Evolutionary conservation across 1,140 invertebrate species (phyloP).

Genomic region (Psilanteris sp.): DNA sequence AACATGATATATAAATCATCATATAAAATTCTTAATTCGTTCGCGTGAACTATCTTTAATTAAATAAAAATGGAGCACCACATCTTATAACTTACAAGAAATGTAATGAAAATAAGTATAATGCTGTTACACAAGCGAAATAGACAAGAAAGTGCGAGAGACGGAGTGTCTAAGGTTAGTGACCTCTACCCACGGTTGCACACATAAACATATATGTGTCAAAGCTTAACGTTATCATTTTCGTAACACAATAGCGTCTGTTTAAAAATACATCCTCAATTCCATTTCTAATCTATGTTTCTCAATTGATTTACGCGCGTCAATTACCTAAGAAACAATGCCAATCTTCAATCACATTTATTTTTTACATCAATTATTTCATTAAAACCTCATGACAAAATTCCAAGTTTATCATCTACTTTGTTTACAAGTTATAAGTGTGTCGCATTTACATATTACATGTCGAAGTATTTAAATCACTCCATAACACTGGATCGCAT

Average conservation of each 20-base stretch:
- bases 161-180: conserved; percentile 52
- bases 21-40: too few species aligned
- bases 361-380: too few species aligned
- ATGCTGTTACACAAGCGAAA: conserved; percentile 33
- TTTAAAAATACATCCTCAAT: conserved; percentile 43
- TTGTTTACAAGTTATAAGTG: background rate
- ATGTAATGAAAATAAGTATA: conserved; percentile 35
- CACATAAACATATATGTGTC: conserved; percentile 56
- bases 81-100: conserved; percentile 8
- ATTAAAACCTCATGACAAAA: too few species aligned
- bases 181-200: conserved; percentile 45
- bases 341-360: background rate
- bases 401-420: too few species aligned
- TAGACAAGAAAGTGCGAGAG: conserved; percentile 47
- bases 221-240: conserved; percentile 55
- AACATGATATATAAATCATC: too few species aligned
- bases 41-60: too few species aligned
- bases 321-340: conserved; percentile 3
- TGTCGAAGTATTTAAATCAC: too few species aligned
- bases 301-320: conserved; percentile 16
- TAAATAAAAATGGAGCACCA: conserved; percentile 6
- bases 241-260: conserved; percentile 38
- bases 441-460: too few species aligned
- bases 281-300: conserved; percentile 30
- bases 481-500: too few species aligned